Conservation (phyloP, 2,113 vertebrate species). For the Casuarius casuarius region DNA sequence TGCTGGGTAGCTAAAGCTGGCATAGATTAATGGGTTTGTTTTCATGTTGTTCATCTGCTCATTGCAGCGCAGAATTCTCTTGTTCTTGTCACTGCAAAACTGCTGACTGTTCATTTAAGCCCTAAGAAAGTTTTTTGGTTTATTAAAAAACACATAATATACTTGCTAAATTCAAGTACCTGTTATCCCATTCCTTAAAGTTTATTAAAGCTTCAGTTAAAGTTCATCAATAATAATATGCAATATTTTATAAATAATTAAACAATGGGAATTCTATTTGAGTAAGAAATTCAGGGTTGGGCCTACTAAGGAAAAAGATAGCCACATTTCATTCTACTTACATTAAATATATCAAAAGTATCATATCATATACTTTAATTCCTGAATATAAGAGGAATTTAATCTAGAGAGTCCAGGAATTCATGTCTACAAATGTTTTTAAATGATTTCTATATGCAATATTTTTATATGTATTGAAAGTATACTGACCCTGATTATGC, state of each 20-base stretch:
- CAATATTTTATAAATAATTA: background rate
- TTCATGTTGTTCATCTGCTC: conserved; percentile 17
- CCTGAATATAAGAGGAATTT: background rate
- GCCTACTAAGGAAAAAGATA: background rate
- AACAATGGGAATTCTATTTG: background rate
- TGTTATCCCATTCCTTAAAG: background rate
- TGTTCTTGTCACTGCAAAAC: background rate
- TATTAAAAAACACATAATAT: background rate
- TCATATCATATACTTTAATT: background rate
- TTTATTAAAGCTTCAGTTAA: background rate
- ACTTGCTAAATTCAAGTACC: background rate
- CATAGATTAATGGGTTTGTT: conserved; percentile 28
- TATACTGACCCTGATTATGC: background rate
- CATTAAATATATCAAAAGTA: background rate
- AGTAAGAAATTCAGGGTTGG: background rate
- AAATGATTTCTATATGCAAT: background rate
- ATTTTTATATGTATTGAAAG: background rate
- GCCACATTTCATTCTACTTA: background rate
- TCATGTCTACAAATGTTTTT: background rate
- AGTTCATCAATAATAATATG: background rate
- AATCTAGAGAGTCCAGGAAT: background rate
- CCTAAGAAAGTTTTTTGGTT: background rate
- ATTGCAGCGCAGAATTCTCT: background rate
- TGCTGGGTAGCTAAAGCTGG: background rate
- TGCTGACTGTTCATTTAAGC: conserved; percentile 28